Base-by-base conservation (phyloP, 2,888 invertebrate species). In the Volucella bombylans region DNA sequence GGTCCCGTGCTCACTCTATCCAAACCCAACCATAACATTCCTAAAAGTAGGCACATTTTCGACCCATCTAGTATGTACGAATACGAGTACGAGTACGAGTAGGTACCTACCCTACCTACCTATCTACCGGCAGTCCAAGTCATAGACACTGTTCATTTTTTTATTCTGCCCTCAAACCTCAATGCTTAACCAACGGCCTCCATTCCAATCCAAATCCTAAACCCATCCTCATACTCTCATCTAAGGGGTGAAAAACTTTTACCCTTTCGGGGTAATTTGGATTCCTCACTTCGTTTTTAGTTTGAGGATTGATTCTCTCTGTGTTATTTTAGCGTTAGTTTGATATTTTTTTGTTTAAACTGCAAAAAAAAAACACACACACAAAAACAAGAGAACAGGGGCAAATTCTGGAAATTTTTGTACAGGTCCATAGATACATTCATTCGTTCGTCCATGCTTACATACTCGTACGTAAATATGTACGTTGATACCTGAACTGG, bases 231-330 rank as follows among this genome's bases (percentile, higher is more conserved):
- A 6, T 6, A 31, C 31, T 31, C 31, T 6, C 6, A 31, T 31
- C 31, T 68, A 80, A 83, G 77, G 65, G 86, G 45, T 77, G 57
- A 61, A 78, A 61, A 78, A 18, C 68, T 78, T 73, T 55, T 72
- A 54, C 78, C 85, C 76, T 68, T 83, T 83, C 49, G 76, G 71
- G 81, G 71, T 81, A 81, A 85, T 81, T 85, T 81, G 69, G 72
- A 85, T 62, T 76, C 85, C 68, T 80, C 45, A 73, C 68, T 73
- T 62, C 52, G 69, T 64, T 81, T 76, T 59, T 59, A 69, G 76
- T 81, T 81, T 62, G 76, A 61, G 85, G 81, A 81, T 76, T 81
- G 85, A 81, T 85, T 85, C 68, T n/a, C 54, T 50, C 38, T 71
- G 71, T 80, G 74, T 83, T 82, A 62, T 82, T 73, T 78, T 57